These are phyloP conservation scores for Neoseiulus cucumeris DNA, from an alignment of 1,140 invertebrate species.

Conservation along the genomic window DNA sequence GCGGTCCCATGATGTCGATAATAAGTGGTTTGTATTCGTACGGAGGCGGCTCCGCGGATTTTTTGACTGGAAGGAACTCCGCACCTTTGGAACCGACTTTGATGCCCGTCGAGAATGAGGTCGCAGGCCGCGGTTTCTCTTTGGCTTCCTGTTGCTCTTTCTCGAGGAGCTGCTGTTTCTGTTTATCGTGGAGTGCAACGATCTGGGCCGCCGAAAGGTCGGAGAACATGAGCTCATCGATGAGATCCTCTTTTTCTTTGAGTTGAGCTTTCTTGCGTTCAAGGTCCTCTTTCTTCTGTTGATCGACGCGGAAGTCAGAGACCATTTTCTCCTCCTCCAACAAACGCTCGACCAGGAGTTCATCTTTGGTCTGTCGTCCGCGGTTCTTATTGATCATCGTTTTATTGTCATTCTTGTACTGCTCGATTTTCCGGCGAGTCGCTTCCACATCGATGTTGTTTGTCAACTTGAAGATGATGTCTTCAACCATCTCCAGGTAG, in stretches of 20 bases:
- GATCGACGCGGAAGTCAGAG: constrained; percentile 32
- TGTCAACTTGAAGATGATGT: constrained; percentile 69
- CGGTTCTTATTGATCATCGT: constrained; percentile 66
- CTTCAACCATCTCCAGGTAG: constrained; percentile 73
- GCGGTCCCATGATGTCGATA: constrained; percentile 44
- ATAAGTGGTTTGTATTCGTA: constrained; percentile 43
- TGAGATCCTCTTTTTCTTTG: constrained; percentile 63
- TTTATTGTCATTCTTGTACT: constrained; percentile 80
- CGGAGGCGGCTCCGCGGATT: constrained; percentile 48
- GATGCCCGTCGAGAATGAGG: constrained; percentile 26
- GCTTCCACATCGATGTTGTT: constrained; percentile 74
- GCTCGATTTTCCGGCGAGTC: constrained; percentile 75
- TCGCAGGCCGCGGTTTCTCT: constrained; percentile 16
- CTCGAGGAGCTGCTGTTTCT: constrained; percentile 21
- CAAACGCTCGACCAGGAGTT: constrained; percentile 51
- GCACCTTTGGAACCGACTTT: constrained; percentile 20
- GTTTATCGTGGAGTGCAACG: constrained; percentile 55
- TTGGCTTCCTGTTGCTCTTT: constrained; percentile 15
- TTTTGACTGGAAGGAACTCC: constrained; percentile 36
- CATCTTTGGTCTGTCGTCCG: constrained; percentile 30
- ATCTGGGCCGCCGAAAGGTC: constrained; percentile 69
- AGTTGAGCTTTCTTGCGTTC: constrained; percentile 62
- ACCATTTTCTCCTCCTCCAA: constrained; percentile 48
- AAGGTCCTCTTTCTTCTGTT: constrained; percentile 39
- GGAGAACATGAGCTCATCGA: constrained; percentile 83